Conservation (phyloP, 2,797 vertebrate genomes). For the Eupleurogrammus muticus region DNA sequence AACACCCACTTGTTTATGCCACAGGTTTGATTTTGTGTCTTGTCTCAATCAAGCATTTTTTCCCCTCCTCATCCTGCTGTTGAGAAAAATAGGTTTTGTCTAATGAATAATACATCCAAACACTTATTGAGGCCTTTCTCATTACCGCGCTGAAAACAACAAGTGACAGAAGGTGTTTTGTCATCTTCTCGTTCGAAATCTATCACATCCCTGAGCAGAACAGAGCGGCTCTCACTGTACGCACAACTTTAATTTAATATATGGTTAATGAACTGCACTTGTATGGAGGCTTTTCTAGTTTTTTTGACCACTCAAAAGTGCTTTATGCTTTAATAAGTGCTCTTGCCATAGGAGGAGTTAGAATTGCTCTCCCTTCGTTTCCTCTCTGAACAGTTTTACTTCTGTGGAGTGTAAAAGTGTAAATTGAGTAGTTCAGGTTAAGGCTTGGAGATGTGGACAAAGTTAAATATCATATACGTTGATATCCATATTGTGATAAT, state of each 20-base stretch:
- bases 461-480: too few species aligned
- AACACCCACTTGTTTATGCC: slow-evolving; percentile 20
- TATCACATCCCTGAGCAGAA: slow-evolving; percentile 23
- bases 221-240: neutral
- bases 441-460: too few species aligned
- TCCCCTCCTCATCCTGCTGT: slow-evolving; percentile 20
- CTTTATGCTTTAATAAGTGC: too few species aligned
- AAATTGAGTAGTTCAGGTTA: too few species aligned
- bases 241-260: neutral
- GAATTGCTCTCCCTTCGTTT: too few species aligned
- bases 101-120: slow-evolving; percentile 4
- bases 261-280: too few species aligned
- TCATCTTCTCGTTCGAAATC: slow-evolving; percentile 32
- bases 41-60: slow-evolving; percentile 1
- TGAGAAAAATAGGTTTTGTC: slow-evolving; percentile 6
- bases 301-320: too few species aligned
- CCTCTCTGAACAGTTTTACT: too few species aligned
- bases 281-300: too few species aligned
- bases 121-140: slow-evolving; percentile 20
- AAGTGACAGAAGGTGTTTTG: slow-evolving; percentile 12
- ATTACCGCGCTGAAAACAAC: slow-evolving; percentile 21
- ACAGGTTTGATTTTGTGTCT: neutral
- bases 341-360: too few species aligned
- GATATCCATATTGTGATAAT: too few species aligned
- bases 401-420: too few species aligned